Conservation (phyloP, 2,113 vertebrate species). For the Hippocampus abdominalis region DNA sequence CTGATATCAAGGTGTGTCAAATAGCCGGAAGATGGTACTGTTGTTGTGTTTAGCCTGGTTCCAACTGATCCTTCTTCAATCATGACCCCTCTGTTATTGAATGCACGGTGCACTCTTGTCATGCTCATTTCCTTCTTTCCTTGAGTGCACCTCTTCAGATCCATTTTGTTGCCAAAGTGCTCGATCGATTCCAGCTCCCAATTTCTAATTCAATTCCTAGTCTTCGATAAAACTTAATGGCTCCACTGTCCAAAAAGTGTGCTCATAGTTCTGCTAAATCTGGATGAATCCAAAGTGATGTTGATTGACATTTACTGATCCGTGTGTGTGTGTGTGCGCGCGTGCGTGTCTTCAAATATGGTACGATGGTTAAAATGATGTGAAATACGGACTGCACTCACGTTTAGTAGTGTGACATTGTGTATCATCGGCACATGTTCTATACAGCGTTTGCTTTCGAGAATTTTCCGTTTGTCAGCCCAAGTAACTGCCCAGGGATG, state of each 20-base stretch:
- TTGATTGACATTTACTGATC: not conserved
- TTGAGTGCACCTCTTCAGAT: not conserved
- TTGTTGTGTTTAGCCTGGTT: not conserved
- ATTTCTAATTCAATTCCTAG: not conserved
- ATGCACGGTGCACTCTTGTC: not conserved
- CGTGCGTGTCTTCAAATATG: not conserved
- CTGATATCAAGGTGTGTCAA: not conserved
- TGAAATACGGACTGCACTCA: conserved; percentile 23
- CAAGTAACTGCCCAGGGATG: not conserved
- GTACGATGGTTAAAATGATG: conserved; percentile 3
- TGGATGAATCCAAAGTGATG: not conserved
- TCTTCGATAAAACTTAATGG: not conserved
- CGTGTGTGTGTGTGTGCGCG: too few relatives aligned
- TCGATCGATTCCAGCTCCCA: not conserved
- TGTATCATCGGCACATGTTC: not conserved
- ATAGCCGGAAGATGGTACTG: not conserved
- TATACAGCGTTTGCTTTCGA: not conserved
- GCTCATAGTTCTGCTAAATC: not conserved
- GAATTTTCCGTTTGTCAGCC: not conserved
- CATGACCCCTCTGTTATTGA: not conserved
- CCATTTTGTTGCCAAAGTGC: conserved; percentile 5
- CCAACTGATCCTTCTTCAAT: not conserved
- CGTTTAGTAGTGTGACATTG: conserved; percentile 4
- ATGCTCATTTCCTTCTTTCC: not conserved
- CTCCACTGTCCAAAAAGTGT: not conserved